Percentiles rank a stretch among this genome's conserved stretches.
Conservation (phyloP, 2,888 invertebrate genomes). For the Lutraria lutraria region DNA sequence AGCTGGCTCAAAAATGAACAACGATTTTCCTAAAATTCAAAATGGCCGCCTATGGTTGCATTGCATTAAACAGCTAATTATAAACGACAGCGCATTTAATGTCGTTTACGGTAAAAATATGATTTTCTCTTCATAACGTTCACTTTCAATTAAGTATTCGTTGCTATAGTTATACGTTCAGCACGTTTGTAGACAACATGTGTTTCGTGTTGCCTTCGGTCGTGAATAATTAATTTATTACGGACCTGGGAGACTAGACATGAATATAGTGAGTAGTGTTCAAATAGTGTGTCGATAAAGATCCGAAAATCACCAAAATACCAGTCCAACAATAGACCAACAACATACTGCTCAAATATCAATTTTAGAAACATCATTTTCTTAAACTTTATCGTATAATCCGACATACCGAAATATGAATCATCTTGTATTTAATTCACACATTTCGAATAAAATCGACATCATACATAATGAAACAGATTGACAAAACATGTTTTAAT, state of each 20-base stretch:
- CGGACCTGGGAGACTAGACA: neutral
- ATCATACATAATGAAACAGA: neutral
- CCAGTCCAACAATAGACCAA: too few relatives aligned
- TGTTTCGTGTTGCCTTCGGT: neutral
- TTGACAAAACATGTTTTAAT: constrained; percentile 19
- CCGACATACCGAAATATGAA: neutral
- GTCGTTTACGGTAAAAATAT: neutral
- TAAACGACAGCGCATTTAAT: neutral
- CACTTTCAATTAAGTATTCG: neutral
- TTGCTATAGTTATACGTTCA: neutral
- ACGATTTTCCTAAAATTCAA: constrained; percentile 8
- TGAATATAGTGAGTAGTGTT: neutral
- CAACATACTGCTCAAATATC: too few relatives aligned
- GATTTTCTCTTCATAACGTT: neutral
- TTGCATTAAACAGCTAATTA: neutral
- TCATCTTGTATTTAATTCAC: constrained; percentile 1
- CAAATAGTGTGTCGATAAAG: neutral
- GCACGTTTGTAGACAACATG: neutral
- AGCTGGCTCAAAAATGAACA: neutral
- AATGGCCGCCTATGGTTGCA: constrained; percentile 8
- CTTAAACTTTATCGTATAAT: neutral
- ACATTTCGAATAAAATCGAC: neutral
- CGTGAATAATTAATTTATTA: constrained; percentile 12
- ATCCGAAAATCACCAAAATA: too few relatives aligned
- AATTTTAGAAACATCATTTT: too few relatives aligned